Evolutionary conservation across 2,888 invertebrate species (phyloP), one percentile per base, ranked within the genome.

Genomic region (Therioaphis trifolii): DNA sequence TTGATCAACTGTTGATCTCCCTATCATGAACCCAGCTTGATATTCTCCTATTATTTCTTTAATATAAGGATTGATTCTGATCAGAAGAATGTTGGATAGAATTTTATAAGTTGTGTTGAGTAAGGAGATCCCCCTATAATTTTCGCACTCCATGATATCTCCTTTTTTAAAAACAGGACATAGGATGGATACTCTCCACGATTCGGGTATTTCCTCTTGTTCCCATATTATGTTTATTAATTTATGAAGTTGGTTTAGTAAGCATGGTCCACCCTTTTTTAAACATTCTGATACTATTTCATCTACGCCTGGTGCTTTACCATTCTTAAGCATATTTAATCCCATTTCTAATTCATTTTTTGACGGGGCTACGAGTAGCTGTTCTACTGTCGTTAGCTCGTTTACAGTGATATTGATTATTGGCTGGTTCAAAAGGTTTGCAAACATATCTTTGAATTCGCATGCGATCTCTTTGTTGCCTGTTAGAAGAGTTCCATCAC

Each of bases 401-500:
- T 43, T 21, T 24, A 15, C 7, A 15, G 69, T 46, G 15, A 24
- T 69, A 43, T 69, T 69, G 43, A 14, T 21, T 21, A 24, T 43
- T 69, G 46, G 46, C 46, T 69, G 69, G 46, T 46, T 69, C 7
- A 69, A 24, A 43, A 69, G 46, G 43, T 69, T 69, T 69, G 43
- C 69, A 24, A 69, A 69, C 69, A 69, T 69, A 46, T 69, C 46
- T 71, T 71, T 71, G 49, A 71, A 71, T 71, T 71, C 49, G 49
- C 49, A 27, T 11, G 24, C n/a, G 49, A 71, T 71, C 27, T 71
- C 49, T 71, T 71, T 71, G 9, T 49, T 71, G 49, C 24, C 49
- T 27, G 71, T 71, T 71, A 46, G 7, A 7, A 46, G 24, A 5
- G 69, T 24, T 24, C 69, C 46, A 18, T 69, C 49, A 15, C 49